phyloP scores from a whole-genome alignment of 2,888 invertebrate species.

The Blastobasis adustella region DNA sequence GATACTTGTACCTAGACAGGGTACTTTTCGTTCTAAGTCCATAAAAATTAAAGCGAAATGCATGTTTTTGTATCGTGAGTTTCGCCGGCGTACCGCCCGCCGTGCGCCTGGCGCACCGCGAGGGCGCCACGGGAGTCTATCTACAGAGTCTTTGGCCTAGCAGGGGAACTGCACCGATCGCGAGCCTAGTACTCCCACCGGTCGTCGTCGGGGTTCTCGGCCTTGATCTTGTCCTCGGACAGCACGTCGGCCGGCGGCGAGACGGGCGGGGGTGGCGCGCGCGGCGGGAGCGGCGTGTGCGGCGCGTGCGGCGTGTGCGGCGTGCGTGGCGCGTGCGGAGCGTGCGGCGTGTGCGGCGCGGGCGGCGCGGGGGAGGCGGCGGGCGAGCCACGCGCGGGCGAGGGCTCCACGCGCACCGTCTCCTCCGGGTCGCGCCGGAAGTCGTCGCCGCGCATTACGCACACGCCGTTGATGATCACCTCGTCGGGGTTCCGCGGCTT shows the following conservation, averaged over 20 bases:
- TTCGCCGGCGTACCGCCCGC: constrained; percentile 31
- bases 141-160: constrained; percentile 72
- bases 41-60: constrained; percentile 69
- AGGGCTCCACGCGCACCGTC: constrained; percentile 85
- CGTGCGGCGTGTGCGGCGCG: constrained; percentile 17
- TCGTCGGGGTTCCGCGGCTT: constrained; percentile 78
- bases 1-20: constrained; percentile 63
- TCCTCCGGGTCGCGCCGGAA: constrained; percentile 79
- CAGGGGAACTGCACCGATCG: constrained; percentile 42
- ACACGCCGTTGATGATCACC: constrained; percentile 94
- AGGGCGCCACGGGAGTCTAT: constrained; percentile 41
- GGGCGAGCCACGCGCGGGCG: constrained; percentile 76
- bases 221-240: constrained; percentile 72
- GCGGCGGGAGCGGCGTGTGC: constrained; percentile 24
- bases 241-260: constrained; percentile 42
- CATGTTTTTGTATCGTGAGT: constrained; percentile 67
- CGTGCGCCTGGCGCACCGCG: constrained; percentile 42
- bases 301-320: constrained; percentile 19
- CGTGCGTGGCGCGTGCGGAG: constrained; percentile 27
- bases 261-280: constrained; percentile 29
- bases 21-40: constrained; percentile 43
- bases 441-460: constrained; percentile 91
- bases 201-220: constrained; percentile 77
- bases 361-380: constrained; percentile 44
- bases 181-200: constrained; percentile 75